Conservation (phyloP, 2,797 vertebrate species). For the Gadopsis bispinosus region DNA sequence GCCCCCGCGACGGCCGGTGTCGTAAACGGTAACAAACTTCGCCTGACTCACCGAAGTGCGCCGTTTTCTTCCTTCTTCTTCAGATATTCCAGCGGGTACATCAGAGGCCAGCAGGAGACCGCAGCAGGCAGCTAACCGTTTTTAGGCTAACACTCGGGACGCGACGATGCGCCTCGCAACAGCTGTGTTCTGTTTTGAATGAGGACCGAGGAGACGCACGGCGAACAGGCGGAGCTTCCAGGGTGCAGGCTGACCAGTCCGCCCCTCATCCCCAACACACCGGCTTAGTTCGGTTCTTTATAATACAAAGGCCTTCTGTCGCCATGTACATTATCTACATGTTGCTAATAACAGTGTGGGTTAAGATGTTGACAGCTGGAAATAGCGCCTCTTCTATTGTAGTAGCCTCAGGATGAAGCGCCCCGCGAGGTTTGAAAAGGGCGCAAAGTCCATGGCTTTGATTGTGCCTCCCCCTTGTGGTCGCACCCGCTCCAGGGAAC, state of each 20-base stretch:
- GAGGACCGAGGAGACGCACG: conserved; percentile 84
- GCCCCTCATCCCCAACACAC: conserved; percentile 12
- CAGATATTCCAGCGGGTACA: conserved; percentile 62
- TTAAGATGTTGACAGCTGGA: background rate
- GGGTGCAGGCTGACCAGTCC: conserved; percentile 27
- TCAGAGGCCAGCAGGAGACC: conserved; percentile 21
- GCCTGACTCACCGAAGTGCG: conserved; percentile 60
- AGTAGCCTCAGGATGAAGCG: background rate
- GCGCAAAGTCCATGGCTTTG: conserved; percentile 50
- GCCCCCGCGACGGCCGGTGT: conserved; percentile 34
- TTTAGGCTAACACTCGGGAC: conserved; percentile 42
- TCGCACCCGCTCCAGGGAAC: too few species aligned
- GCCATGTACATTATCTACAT: background rate
- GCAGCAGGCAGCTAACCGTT: conserved; percentile 44
- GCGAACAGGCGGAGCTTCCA: conserved; percentile 72
- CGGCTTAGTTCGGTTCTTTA: background rate
- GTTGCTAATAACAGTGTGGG: background rate
- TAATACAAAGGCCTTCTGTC: background rate
- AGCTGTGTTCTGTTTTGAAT: conserved; percentile 86
- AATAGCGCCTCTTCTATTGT: background rate
- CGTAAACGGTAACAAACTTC: conserved; percentile 47
- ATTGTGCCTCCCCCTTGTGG: conserved; percentile 55
- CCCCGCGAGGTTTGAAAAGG: conserved; percentile 14
- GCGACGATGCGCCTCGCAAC: conserved; percentile 71
- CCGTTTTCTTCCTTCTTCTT: conserved; percentile 31